Base-by-base conservation (phyloP, 2,888 invertebrate genomes). In the Elaeidobius kamerunicus region DNA sequence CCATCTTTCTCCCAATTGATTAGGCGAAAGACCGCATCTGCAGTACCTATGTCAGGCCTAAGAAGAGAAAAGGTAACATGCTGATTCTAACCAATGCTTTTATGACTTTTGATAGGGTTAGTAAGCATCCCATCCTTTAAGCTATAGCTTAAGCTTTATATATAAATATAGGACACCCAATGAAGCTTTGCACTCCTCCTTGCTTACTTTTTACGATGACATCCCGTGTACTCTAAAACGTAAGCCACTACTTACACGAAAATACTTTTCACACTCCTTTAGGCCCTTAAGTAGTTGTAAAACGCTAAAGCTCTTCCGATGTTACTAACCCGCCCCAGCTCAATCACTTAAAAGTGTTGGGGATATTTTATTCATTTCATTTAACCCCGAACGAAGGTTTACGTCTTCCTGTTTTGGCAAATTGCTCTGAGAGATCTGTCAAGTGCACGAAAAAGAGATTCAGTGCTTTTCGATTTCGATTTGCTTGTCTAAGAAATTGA, bases 291-390 rank as follows among this genome's bases (percentile, higher is more conserved):
- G 12, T 28, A n/a, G 20, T 32, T 20, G 38, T 38, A 43, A 43
- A 35, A 43, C 14, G 9, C 43, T 38, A 43, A 50, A 43, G 43
- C 18, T 1, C 42, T 42, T 49, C 23, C 49, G 19, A 45, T 36
- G 36, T 36, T 44, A 17, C 36, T 11, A 27, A 17, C 28, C 27
- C 27, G 17, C 36, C 27, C 18, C 17, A 17, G 19, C 16, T 40
- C 52, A 52, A 52, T 52, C 45, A 52, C 32, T 45, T 52, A 45
- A 52, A 52, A 40, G 45, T 52, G 52, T 45, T 36, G 17, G 40
- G 20, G 45, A 52, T 45, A 45, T 52, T 52, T 52, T 52, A 45
- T 52, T 52, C 52, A 45, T 45, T 52, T 40, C 32, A 45, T 52
- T 52, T 45, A 41, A 45, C 52, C 19, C 41, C 23, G 45, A 18